Base-by-base conservation (phyloP, 2,113 vertebrate species). In the Anoura caudifer region DNA sequence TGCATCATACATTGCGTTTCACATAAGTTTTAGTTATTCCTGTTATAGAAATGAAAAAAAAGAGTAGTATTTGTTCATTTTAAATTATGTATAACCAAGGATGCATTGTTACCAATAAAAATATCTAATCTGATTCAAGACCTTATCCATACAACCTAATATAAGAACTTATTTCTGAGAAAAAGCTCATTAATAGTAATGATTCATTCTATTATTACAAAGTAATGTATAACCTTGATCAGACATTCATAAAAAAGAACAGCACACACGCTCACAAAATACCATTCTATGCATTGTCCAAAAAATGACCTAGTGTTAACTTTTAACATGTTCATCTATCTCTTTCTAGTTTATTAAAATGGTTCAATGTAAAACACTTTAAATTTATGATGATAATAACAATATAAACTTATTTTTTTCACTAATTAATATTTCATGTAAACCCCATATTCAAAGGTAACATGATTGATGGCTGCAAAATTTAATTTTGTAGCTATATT, bases 361-460 rank as follows among this genome's bases (percentile, higher is more conserved):
- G 22, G 20, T 54, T 89, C 69, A 65, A 41, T 43, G 52, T 94
- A 89, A 80, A 86, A 59, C 5, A 75, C 15, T 89, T 91, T 26
- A 41, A 93, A 87, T 80, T n/a, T 79, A 61, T 87, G 20, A 83
- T 81, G 31, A 38, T 56, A 86, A 47, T 70, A 86, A 56, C 12
- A 96, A 86, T 17, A 63, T 45, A 73, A 87, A 24, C 38, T 47
- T 77, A 77, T 47, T 54, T 88, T 88, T 95, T 75, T 88, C n/a
- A 91, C 24, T 43, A 75, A 93, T 79, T 84, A 95, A 67, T 79
- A 73, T 87, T 95, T 95, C n/a, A 89, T 70, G 0, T 36, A 15
- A 7, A 81, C 50, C 93, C 91, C n/a, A 36, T 28, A 94, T 50
- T 52, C 26, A 81, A 90, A 81, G 28, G 28, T 65, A 79, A 20